Evolutionary conservation across 2,797 vertebrate species (phyloP).

Genomic region (Sparus aurata): DNA sequence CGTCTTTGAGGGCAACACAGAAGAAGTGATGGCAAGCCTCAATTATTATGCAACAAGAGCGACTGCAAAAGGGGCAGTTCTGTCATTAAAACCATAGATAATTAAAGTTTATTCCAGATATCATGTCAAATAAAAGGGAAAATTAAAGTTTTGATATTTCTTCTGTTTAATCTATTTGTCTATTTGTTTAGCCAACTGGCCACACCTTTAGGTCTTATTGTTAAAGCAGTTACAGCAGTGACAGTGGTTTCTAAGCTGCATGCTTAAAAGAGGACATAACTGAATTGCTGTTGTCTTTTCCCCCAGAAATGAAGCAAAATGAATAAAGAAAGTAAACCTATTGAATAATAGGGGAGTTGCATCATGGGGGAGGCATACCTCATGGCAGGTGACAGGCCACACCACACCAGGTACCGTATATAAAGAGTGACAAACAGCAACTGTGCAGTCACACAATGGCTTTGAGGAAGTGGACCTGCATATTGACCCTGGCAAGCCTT

Average conservation of each 20-base stretch:
- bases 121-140: neutral
- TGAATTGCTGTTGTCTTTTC: neutral
- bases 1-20: neutral
- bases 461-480: conserved; percentile 23
- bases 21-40: neutral
- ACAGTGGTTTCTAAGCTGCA: neutral
- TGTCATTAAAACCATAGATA: neutral
- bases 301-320: neutral
- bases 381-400: conserved; percentile 3
- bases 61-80: neutral
- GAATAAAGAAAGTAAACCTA: conserved; percentile 30
- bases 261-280: neutral
- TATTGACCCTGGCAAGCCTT: conserved; percentile 33
- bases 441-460: conserved; percentile 58
- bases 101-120: neutral
- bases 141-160: neutral
- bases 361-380: conserved; percentile 17
- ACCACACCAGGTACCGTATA: conserved; percentile 9
- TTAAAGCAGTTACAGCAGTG: too few species aligned
- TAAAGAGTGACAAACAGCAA: conserved; percentile 34
- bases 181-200: neutral
- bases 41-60: neutral
- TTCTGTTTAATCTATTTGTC: neutral
- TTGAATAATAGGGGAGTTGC: neutral
- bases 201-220: neutral